These are phyloP conservation scores for Drosophila mauritiana DNA, from an alignment of 1,140 invertebrate species.

Conservation along the genomic window DNA sequence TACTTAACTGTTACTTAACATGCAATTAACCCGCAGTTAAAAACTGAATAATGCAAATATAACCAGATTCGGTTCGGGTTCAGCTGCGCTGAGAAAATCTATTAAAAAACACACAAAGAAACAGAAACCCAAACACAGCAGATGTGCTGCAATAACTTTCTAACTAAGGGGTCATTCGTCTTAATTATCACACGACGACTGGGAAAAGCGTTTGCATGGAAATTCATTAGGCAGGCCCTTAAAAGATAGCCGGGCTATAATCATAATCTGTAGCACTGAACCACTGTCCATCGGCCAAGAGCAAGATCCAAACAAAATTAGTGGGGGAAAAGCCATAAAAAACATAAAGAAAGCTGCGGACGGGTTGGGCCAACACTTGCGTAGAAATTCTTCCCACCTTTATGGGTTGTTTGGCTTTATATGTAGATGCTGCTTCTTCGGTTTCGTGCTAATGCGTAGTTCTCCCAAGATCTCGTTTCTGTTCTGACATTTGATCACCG, in stretches of 20 bases:
- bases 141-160: constrained; percentile 80
- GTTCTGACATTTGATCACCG: constrained; percentile 65
- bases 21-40: constrained; percentile 68
- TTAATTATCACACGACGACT: constrained; percentile 72
- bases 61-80: constrained; percentile 47
- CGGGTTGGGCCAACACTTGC: constrained; percentile 24
- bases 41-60: constrained; percentile 71
- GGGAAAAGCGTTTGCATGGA: constrained; percentile 52
- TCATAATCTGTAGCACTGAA: constrained; percentile 64
- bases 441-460: constrained; percentile 32
- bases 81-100: constrained; percentile 53
- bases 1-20: constrained; percentile 79
- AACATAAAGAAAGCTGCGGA: constrained; percentile 42
- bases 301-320: constrained; percentile 38
- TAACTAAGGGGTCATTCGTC: constrained; percentile 74
- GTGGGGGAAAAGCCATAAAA: constrained; percentile 61
- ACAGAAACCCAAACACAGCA: not conserved
- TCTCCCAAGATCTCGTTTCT: constrained; percentile 50
- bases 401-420: constrained; percentile 50
- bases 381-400: constrained; percentile 76
- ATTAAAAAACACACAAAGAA: constrained; percentile 2
- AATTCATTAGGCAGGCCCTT: constrained; percentile 66
- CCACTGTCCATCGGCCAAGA: constrained; percentile 65
- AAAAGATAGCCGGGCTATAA: constrained; percentile 31
- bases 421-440: not conserved